Evolutionary conservation across 2,888 invertebrate species (phyloP), one percentile per base, ranked within the genome.

Genomic region (Agapostemon virescens): DNA sequence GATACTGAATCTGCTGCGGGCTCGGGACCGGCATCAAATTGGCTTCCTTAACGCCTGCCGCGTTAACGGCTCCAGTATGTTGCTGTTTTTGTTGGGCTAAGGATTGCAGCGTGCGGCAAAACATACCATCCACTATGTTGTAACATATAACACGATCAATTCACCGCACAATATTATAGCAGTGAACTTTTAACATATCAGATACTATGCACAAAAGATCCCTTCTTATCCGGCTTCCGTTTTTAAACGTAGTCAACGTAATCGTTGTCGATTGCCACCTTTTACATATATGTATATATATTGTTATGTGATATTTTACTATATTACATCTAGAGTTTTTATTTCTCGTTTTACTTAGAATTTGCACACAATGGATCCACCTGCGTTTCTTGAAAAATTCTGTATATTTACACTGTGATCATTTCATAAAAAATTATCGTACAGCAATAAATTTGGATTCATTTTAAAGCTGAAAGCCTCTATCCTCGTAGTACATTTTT

Each of bases 1-100:
- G 95, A 94, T 98, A 98, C 88, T 97, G 98, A 92, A 98, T 98
- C 95, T 98, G 98, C 93, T 98, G 98, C 77, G 98, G 98, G 85
- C 98, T 98, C 86, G 98, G 98, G 89, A 98, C 98, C 84, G 98
- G 98, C 97, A 98, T 97, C 91, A 98, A 94, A 93, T 98, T 98
- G 73, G 97, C 97, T 93, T 97, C 97, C 94, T 97, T 97, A 79
- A 94, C 94, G 79, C 93, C 93, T 67, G 93, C 86, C 69, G 92
- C 87, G 81, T 91, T 91, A 63, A 91, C 91, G 26, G 93, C 90
- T 66, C 90, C 90, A 61, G 90, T 74, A 69, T 93, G 93, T 79
- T 93, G 93, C 85, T 94, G 94, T 85, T 94, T 94, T 90, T 95
- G 94, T 91, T 95, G 95, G 84, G 95, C 94, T 93, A 95, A 93